A percentile compares a stretch with the other conserved stretches of the same genome.
Evolutionary conservation across 2,888 invertebrate genomes (phyloP).

Genomic region (Brachyptera putata): DNA sequence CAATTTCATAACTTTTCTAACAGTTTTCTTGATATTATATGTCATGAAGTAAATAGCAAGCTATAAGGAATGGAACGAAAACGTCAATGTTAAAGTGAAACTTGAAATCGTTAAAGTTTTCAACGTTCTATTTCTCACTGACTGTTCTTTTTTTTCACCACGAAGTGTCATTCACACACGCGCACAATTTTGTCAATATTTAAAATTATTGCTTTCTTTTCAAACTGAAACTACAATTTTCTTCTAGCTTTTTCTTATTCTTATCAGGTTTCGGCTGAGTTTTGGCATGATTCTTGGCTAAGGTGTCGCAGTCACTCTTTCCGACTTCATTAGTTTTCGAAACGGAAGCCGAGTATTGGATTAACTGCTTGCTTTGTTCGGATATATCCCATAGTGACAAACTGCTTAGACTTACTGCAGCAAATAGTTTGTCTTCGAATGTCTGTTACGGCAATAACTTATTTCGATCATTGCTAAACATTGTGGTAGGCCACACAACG

Average conservation of each 20-base stretch:
- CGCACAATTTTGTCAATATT: constrained; percentile 30
- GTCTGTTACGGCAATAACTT: too few relatives aligned
- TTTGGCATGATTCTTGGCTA: constrained; percentile 11
- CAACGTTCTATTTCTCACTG: constrained; percentile 11
- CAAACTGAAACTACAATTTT: constrained; percentile 28
- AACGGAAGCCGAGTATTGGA: background rate
- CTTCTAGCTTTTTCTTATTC: constrained; percentile 5
- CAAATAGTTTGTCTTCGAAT: background rate
- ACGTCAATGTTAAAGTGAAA: too few relatives aligned
- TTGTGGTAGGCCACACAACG: too few relatives aligned
- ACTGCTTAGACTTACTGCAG: background rate
- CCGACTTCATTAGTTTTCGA: background rate
- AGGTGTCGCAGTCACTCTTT: constrained; percentile 6
- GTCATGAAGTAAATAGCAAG: too few relatives aligned
- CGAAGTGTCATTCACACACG: constrained; percentile 26
- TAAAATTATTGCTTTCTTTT: constrained; percentile 30
- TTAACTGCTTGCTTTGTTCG: background rate
- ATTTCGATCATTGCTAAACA: too few relatives aligned
- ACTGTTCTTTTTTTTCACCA: background rate
- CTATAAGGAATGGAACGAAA: too few relatives aligned
- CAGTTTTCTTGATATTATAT: too few relatives aligned
- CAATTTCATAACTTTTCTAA: too few relatives aligned
- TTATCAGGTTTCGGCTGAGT: background rate
- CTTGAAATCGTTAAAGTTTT: background rate
- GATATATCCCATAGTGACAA: background rate